These are phyloP conservation scores for Cylas formicarius DNA, from an alignment of 1,140 invertebrate genomes.

Conservation along the genomic window DNA sequence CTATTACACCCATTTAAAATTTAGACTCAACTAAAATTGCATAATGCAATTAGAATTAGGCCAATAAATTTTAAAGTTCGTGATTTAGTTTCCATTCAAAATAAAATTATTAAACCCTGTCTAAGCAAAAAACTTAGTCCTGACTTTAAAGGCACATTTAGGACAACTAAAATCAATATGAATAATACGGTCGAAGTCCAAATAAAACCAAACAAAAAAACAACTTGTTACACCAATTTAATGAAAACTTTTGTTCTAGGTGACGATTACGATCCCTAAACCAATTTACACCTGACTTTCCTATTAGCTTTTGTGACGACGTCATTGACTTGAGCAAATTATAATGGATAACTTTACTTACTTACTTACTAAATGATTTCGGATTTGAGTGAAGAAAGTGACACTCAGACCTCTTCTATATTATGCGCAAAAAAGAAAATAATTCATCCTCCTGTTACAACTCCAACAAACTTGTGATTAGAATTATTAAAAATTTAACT, in stretches of 20 bases:
- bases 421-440: conserved; percentile 31
- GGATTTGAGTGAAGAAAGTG: conserved; percentile 28
- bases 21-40: conserved; percentile 30
- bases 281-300: conserved; percentile 1
- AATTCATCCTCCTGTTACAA: conserved; percentile 33
- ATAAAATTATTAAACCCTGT: conserved; percentile 15
- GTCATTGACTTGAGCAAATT: background rate
- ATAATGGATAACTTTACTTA: conserved; percentile 4
- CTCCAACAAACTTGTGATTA: conserved; percentile 23
- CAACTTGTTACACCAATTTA: conserved; percentile 21
- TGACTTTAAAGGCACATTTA: conserved; percentile 23
- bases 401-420: conserved; percentile 28
- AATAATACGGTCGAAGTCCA: conserved; percentile 19
- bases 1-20: conserved; percentile 30
- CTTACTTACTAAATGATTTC: conserved; percentile 20
- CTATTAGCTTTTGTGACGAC: conserved; percentile 3
- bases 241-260: conserved; percentile 21
- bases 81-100: conserved; percentile 19
- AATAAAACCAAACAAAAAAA: conserved; percentile 19
- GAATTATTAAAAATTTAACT: conserved; percentile 27
- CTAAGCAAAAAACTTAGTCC: conserved; percentile 17
- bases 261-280: background rate
- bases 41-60: conserved; percentile 31
- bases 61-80: conserved; percentile 21
- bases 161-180: conserved; percentile 16